phyloP scores from a whole-genome alignment of 2,888 invertebrate genomes.

The Frankliniella intonsa region DNA sequence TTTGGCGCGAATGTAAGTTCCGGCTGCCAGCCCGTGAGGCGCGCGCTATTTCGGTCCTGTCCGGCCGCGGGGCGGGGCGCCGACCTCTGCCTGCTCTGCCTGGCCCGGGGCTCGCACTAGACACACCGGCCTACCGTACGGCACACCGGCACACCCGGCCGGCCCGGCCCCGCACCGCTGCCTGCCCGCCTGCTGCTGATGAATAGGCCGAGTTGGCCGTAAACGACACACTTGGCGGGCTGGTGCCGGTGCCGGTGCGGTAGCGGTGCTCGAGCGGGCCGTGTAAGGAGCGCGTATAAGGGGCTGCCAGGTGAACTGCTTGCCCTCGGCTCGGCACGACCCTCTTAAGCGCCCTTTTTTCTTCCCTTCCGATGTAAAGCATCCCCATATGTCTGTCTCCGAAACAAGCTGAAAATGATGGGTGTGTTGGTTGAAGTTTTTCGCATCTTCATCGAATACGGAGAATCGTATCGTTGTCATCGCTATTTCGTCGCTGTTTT shows the following conservation, averaged over 20 bases:
- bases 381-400: too few species aligned
- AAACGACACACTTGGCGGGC: neutral
- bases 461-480: too few species aligned
- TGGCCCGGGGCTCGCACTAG: neutral
- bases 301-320: too few species aligned
- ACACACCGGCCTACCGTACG: conserved; percentile 5
- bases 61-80: neutral
- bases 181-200: neutral
- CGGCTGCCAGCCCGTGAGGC: neutral
- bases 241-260: neutral
- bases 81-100: neutral
- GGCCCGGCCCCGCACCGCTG: neutral
- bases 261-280: neutral
- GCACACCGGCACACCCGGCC: conserved; percentile 38
- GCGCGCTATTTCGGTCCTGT: neutral
- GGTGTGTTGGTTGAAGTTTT: too few species aligned
- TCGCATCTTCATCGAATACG: too few species aligned
- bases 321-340: too few species aligned
- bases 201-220: neutral
- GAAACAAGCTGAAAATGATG: too few species aligned
- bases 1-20: too few species aligned
- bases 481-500: too few species aligned
- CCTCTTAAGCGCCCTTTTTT: too few species aligned
- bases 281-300: neutral
- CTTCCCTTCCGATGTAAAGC: too few species aligned